Conservation (phyloP, 2,888 invertebrate species). For the Coenonympha arcania region DNA sequence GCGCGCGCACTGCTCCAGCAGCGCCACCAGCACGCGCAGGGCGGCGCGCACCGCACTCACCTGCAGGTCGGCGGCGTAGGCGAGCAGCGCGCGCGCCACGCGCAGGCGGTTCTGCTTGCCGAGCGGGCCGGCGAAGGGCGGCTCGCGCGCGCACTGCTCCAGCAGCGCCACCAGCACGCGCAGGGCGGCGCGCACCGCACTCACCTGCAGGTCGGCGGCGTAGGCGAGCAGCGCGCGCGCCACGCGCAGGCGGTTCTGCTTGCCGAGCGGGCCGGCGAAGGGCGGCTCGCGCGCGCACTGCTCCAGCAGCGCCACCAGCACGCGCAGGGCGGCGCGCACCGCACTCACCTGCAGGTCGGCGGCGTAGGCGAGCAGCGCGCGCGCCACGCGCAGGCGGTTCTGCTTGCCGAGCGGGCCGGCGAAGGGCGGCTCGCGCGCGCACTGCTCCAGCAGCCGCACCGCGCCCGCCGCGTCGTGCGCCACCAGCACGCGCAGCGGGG, state of each 20-base stretch:
- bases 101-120: conserved; percentile 66
- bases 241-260: conserved; percentile 63
- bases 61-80: conserved; percentile 33
- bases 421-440: conserved; percentile 64
- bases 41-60: conserved; percentile 37
- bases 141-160: conserved; percentile 63
- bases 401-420: conserved; percentile 68
- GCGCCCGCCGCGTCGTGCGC: conserved; percentile 57
- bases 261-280: conserved; percentile 67
- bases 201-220: conserved; percentile 29
- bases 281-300: conserved; percentile 65
- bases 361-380: conserved; percentile 45
- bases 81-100: conserved; percentile 54
- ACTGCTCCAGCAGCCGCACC: conserved; percentile 61
- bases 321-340: conserved; percentile 45
- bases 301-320: conserved; percentile 57
- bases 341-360: conserved; percentile 24
- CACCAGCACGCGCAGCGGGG: conserved; percentile 55
- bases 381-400: conserved; percentile 61
- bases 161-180: conserved; percentile 54
- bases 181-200: conserved; percentile 43
- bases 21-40: conserved; percentile 50
- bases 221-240: conserved; percentile 50
- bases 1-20: conserved; percentile 64
- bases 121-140: conserved; percentile 67